Evolutionary conservation across 2,888 invertebrate genomes (phyloP).

Genomic region (Troilus luridus): DNA sequence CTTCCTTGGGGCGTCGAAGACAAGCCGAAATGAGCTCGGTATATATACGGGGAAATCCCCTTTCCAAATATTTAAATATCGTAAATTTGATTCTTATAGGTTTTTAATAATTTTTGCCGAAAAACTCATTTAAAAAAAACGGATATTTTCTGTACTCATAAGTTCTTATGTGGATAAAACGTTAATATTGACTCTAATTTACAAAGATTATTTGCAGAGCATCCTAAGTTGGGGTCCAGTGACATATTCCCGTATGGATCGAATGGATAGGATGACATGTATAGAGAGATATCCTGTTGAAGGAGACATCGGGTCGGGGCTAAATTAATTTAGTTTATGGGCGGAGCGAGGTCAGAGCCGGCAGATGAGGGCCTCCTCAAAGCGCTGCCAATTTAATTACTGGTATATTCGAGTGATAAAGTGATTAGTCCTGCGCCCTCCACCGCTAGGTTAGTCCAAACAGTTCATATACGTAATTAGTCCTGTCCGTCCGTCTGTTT

Average conservation of each 20-base stretch:
- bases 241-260: not conserved
- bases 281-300: not conserved
- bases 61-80: too few relatives aligned
- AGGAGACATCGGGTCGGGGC: not conserved
- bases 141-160: too few relatives aligned
- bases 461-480: conserved; percentile 50
- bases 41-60: too few relatives aligned
- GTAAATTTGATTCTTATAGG: too few relatives aligned
- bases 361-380: not conserved
- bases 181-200: too few relatives aligned
- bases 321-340: conserved; percentile 50
- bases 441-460: conserved; percentile 16
- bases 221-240: too few relatives aligned
- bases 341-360: not conserved
- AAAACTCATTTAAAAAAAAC: too few relatives aligned
- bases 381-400: conserved; percentile 42
- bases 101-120: too few relatives aligned
- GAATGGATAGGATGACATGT: not conserved
- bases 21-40: too few relatives aligned
- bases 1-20: too few relatives aligned
- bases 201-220: too few relatives aligned
- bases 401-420: conserved; percentile 48
- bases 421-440: conserved; percentile 6
- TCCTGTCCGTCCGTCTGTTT: conserved; percentile 19
- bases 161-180: too few relatives aligned